Base-by-base conservation (phyloP, 2,113 vertebrate species). In the Cervus canadensis region DNA sequence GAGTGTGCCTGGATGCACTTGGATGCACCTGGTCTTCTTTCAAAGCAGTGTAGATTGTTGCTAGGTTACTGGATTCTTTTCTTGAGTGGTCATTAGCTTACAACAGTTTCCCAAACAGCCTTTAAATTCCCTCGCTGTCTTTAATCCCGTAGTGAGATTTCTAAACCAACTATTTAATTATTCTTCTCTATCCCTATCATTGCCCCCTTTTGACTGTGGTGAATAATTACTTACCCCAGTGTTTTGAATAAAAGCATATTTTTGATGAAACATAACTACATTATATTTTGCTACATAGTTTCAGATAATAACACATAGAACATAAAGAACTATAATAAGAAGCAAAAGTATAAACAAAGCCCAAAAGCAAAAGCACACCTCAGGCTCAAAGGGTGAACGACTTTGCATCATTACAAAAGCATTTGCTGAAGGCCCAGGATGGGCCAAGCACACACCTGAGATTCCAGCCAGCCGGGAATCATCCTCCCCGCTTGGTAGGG, bases 241-340 rank as follows among this genome's bases (percentile, higher is more conserved):
- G 7, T 87, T 93, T 87, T 87, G 62, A 40, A 95, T 28, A 76
- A 56, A 97, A 67, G 16, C 43, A 6, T 26, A 25, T 40, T 92
- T 86, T 45, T 28, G 52, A 60, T 85, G 57, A 81, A 57, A 82
- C 40, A 45, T 26, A 82, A 87, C 48, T 40, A 21, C 12, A 28
- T 57, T 10, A 33, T 25, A 26, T 59, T 57, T 88, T 96, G 56
- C 74, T 78, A 4, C 54, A 33, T 30, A 45, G 62, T 74, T 56
- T 25, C 82, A 83, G 82, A 26, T 54, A 45, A 3, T 82, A 87
- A 48, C 50, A 52, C 26, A 62, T 2, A 89, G 30, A 60, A 50
- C 50, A 2, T 81, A 33, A 81, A 78, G 30, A 87, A 74, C 45
- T 79, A 17, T 54, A 52, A 40, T n/a, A 89, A 57, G 56, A 74